Percentiles rank a stretch among this genome's conserved stretches.
Evolutionary conservation across 2,888 invertebrate genomes (phyloP).

Genomic region (Metopia argyrocephala): DNA sequence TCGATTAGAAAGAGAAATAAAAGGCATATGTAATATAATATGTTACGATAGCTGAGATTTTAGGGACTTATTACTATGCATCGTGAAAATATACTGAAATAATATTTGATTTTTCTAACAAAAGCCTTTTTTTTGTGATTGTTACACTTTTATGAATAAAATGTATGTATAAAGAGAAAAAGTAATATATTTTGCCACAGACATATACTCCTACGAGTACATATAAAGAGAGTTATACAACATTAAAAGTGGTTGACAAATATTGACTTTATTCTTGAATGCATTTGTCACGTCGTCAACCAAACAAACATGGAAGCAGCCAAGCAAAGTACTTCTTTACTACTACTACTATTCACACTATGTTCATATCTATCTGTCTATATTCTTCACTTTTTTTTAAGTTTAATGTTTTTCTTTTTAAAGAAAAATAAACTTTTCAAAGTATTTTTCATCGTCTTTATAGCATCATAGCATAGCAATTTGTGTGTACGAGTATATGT

Average conservation of each 20-base stretch:
- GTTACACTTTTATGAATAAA: no score
- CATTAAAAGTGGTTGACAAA: slow-evolving; percentile 64
- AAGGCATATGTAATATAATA: slow-evolving; percentile 6
- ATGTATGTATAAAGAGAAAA: no score
- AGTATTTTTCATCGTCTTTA: neutral
- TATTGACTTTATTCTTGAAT: slow-evolving; percentile 64
- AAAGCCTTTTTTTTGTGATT: neutral
- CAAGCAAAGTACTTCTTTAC: neutral
- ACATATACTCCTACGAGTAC: neutral
- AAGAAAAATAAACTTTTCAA: slow-evolving; percentile 12
- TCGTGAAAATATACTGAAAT: neutral
- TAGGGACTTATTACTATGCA: slow-evolving; percentile 3
- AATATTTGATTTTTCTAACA: neutral
- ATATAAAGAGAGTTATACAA: no score
- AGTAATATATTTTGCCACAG: no score
- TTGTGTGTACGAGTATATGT: slow-evolving; percentile 17
- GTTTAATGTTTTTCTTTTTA: slow-evolving; percentile 1
- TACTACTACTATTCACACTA: neutral
- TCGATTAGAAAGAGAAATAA: slow-evolving; percentile 6
- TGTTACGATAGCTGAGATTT: slow-evolving; percentile 25
- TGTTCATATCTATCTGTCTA: neutral
- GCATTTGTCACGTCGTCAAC: slow-evolving; percentile 55
- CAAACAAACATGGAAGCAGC: slow-evolving; percentile 24
- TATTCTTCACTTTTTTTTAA: slow-evolving; percentile 5
- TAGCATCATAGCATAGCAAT: slow-evolving; percentile 18